Evolutionary conservation across 2,113 vertebrate genomes (phyloP), one percentile per base, ranked within the genome.

Genomic region (Bambusicola thoracicus): DNA sequence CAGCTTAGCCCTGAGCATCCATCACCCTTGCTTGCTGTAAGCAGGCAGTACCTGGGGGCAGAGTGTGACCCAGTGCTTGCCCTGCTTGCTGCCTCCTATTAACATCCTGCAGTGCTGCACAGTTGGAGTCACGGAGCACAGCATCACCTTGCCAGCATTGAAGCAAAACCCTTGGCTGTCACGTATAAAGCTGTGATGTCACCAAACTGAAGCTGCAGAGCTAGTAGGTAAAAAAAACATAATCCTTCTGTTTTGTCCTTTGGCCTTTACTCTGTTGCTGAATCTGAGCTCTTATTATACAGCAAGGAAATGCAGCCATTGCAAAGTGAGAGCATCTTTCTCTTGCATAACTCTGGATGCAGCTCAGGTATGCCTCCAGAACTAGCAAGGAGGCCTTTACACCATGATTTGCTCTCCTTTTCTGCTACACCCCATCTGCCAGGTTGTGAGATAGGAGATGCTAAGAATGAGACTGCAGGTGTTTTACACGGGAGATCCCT

Each of bases 11-110:
- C 56, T 14, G 0, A 48, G 38, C n/a, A 44, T 44, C 32, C 5
- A 1, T n/a, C 0, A 0, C 48, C n/a, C 44, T 25, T 5, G 13
- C 16, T 53, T 19, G 30, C 30, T 46, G 15, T 2, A 20, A 8
- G 2, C 8, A n/a, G n/a, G 4, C 1, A 2, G 13, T 32, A 24
- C 6, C 32, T 18, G 66, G 85, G 61, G 61, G 62, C 79, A 46
- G 51, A 11, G 41, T 2, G 11, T 32, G 56, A 58, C 40, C 51
- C 5, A 15, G 9, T 16, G 32, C 74, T 75, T 7, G 49, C 2
- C 9, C 66, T 41, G 1, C 38, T 61, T 80, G 29, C 73, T 58
- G 32, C 0, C 1, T 81, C 44, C 77, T 34, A 1, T 74, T 74
- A 44, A 10, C 18, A n/a, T 40, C 63, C 46, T 63, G 43, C 70